phyloP scores from a whole-genome alignment of 2,888 invertebrate genomes.

The Oscheius myriophilus region DNA sequence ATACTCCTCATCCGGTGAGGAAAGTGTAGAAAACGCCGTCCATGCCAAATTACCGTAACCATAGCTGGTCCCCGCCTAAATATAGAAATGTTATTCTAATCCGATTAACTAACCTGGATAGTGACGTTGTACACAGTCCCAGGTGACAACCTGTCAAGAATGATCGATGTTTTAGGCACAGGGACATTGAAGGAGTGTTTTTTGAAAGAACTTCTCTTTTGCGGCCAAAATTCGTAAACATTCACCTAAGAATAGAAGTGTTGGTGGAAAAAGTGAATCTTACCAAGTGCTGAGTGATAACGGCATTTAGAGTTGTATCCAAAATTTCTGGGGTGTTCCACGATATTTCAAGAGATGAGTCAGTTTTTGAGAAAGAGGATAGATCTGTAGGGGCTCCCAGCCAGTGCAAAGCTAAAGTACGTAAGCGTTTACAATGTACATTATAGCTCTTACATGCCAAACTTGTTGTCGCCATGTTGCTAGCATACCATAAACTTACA shows the following conservation, averaged over 20 bases:
- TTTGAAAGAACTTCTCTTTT: constrained; percentile 29
- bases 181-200: constrained; percentile 46
- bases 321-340: constrained; percentile 53
- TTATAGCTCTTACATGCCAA: constrained; percentile 44
- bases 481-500: constrained; percentile 54
- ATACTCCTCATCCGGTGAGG: constrained; percentile 32
- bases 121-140: constrained; percentile 57
- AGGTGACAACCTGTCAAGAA: constrained; percentile 43
- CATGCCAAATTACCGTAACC: constrained; percentile 59
- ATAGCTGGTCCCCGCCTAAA: constrained; percentile 56
- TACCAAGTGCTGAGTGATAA: constrained; percentile 58
- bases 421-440: not conserved
- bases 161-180: constrained; percentile 45
- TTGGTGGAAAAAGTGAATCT: not conserved
- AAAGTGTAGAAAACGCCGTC: constrained; percentile 51
- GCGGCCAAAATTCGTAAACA: constrained; percentile 45
- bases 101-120: constrained; percentile 38
- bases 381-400: constrained; percentile 54
- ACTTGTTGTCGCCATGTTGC: constrained; percentile 53
- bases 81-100: not conserved
- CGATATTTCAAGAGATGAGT: constrained; percentile 47
- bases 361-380: constrained; percentile 46
- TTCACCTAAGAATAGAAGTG: constrained; percentile 41
- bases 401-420: constrained; percentile 52
- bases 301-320: constrained; percentile 46